A percentile compares a stretch with the other conserved stretches of the same genome.
phyloP scores from a whole-genome alignment of 2,888 invertebrate genomes.

The Autographa gamma region DNA sequence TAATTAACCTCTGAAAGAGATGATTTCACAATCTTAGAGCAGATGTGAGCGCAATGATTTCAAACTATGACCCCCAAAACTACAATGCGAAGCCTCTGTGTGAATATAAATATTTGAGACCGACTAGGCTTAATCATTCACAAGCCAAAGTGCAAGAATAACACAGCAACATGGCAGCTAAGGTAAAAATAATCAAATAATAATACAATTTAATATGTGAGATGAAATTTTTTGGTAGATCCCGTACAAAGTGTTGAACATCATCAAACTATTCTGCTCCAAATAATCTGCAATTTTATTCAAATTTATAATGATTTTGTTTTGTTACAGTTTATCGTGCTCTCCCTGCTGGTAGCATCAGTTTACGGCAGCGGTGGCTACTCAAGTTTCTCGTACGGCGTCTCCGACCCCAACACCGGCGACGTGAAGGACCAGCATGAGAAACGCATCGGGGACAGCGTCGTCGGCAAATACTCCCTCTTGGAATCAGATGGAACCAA shows the following conservation, averaged over 20 bases:
- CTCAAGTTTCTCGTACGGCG: constrained; percentile 78
- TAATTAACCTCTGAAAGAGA: constrained; percentile 72
- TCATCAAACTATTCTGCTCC: neutral
- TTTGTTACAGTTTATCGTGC: constrained; percentile 74
- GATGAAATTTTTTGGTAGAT: neutral
- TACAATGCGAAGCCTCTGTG: constrained; percentile 66
- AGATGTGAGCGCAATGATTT: constrained; percentile 69
- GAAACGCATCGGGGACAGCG: constrained; percentile 89
- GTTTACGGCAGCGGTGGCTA: constrained; percentile 69
- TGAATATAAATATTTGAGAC: constrained; percentile 76
- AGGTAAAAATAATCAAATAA: constrained; percentile 63
- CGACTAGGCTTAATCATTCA: constrained; percentile 69
- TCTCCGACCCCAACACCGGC: constrained; percentile 77
- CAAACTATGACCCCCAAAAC: constrained; percentile 76
- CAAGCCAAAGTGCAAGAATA: constrained; percentile 66
- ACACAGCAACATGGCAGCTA: constrained; percentile 72
- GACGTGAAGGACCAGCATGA: constrained; percentile 86
- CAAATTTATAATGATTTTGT: constrained; percentile 36
- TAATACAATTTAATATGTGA: neutral
- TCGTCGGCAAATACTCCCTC: constrained; percentile 84
- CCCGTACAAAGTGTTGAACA: neutral
- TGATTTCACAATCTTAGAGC: constrained; percentile 65
- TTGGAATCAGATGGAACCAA: constrained; percentile 89
- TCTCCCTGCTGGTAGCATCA: constrained; percentile 70
- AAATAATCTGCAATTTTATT: neutral